Percentiles rank a stretch among this genome's conserved stretches.
These are phyloP conservation scores for Pachymerium ferrugineum DNA, from an alignment of 2,888 invertebrate species.

Conservation along the genomic window DNA sequence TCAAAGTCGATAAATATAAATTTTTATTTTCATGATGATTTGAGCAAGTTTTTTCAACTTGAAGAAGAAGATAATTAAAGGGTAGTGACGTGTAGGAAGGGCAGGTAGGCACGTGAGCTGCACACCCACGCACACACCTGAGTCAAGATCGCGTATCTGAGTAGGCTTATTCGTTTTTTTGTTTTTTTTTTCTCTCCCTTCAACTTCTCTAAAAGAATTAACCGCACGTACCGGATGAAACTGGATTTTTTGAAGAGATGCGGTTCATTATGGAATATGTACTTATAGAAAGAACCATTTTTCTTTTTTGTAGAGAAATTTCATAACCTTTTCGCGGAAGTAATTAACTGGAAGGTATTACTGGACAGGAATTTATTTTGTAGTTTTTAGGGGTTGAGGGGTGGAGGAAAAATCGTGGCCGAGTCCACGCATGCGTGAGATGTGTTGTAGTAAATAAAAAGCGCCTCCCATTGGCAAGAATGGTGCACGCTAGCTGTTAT, in stretches of 20 bases:
- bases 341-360: not conserved
- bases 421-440: not conserved
- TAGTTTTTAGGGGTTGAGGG: not conserved
- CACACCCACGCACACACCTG: constrained; percentile 1
- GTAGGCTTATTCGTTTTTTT: constrained; percentile 23
- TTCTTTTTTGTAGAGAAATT: no score
- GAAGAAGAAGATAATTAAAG: not conserved
- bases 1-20: not conserved
- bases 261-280: no score
- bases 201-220: not conserved
- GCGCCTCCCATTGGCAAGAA: constrained; percentile 13
- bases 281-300: no score
- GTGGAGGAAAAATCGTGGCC: not conserved
- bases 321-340: constrained; percentile 13
- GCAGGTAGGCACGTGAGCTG: not conserved
- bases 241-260: no score
- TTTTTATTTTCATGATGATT: not conserved
- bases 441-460: constrained; percentile 2
- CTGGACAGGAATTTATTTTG: not conserved
- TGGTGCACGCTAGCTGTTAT: constrained; percentile 18
- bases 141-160: not conserved
- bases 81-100: constrained; percentile 2
- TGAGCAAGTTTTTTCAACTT: constrained; percentile 1
- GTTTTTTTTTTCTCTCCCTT: not conserved
- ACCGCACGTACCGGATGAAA: not conserved